A percentile compares a stretch with the other conserved stretches of the same genome.
Conservation (phyloP, 2,888 invertebrate genomes). For the Syritta pipiens region DNA sequence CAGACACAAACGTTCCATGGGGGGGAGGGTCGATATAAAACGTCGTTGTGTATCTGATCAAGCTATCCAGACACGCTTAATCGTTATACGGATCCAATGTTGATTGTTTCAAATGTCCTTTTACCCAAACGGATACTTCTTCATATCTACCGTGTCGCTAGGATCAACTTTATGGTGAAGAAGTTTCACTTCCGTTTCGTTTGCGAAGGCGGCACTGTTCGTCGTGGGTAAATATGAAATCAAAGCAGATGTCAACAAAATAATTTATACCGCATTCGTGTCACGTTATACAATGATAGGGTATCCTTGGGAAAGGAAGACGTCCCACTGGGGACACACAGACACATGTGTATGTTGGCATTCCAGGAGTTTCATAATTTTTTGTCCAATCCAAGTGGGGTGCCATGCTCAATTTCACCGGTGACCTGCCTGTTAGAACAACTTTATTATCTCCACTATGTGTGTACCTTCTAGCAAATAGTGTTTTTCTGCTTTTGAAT, state of each 20-base stretch:
- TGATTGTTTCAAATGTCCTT: slow-evolving; percentile 16
- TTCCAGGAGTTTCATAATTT: no score
- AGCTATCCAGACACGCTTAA: not conserved
- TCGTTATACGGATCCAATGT: not conserved
- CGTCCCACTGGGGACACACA: no score
- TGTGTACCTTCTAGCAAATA: slow-evolving; percentile 27
- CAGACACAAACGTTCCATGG: no score
- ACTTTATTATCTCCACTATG: slow-evolving; percentile 22
- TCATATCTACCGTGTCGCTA: not conserved
- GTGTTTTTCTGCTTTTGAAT: not conserved
- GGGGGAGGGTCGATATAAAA: not conserved
- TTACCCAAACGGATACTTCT: not conserved
- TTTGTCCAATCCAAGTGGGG: no score
- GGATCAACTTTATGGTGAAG: not conserved
- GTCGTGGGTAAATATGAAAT: slow-evolving; percentile 27
- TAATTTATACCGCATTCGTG: slow-evolving; percentile 51
- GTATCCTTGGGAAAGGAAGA: no score
- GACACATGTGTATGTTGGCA: no score
- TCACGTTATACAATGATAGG: slow-evolving; percentile 49
- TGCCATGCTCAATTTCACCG: no score
- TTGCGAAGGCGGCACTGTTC: slow-evolving; percentile 5
- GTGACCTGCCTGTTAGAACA: no score
- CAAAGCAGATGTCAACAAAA: slow-evolving; percentile 54
- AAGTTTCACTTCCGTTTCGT: not conserved
- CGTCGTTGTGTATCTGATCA: not conserved